Conservation (phyloP, 2,113 vertebrate genomes). For the Leptocoma aspasia region DNA sequence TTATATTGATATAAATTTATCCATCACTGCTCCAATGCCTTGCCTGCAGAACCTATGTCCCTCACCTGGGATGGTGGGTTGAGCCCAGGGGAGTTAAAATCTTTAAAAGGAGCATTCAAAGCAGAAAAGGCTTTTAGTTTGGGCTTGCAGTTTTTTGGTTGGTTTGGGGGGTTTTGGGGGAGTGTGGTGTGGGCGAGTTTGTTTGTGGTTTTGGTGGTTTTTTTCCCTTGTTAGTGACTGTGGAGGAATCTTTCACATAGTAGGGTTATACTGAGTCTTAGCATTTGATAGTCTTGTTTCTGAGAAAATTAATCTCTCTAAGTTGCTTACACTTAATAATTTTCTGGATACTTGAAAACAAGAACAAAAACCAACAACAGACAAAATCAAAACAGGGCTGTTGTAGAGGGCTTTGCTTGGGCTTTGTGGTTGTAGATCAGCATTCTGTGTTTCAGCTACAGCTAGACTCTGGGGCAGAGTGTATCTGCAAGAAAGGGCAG, state of each 20-base stretch:
- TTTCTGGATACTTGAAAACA: background rate
- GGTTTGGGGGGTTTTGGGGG: background rate
- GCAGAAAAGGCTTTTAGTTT: rapidly evolving
- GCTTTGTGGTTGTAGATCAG: background rate
- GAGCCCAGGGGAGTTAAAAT: background rate
- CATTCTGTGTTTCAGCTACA: background rate
- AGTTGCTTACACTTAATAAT: rapidly evolving
- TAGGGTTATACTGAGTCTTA: background rate
- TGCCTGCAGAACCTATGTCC: background rate
- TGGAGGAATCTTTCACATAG: background rate
- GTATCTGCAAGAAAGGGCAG: background rate
- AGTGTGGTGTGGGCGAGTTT: background rate
- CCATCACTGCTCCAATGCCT: rapidly evolving
- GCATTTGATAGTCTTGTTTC: background rate
- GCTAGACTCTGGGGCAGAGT: background rate
- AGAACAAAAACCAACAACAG: background rate
- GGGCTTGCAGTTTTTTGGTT: background rate
- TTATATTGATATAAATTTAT: background rate
- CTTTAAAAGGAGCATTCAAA: background rate
- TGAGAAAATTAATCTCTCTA: background rate
- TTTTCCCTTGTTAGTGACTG: background rate
- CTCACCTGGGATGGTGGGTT: background rate
- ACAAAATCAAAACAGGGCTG: background rate
- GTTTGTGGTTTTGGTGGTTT: background rate
- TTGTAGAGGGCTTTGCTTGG: background rate